Evolutionary conservation across 2,888 invertebrate species (phyloP).

Genomic region (Amiota communis): DNA sequence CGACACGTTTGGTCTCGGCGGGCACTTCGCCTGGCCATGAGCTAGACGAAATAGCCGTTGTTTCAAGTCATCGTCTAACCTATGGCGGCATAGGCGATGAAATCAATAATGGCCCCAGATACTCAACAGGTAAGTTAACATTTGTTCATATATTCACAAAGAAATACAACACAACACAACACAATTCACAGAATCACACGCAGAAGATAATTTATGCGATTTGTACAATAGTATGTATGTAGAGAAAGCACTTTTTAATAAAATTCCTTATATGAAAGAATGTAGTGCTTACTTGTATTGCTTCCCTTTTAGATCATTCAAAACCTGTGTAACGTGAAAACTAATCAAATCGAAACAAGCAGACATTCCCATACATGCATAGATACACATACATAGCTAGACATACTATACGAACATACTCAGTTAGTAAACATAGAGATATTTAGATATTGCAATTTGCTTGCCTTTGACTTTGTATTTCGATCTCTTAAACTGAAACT

Average conservation of each 20-base stretch:
- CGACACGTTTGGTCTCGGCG: constrained; percentile 74
- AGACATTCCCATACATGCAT: not conserved
- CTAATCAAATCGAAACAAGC: not conserved
- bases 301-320: too few species aligned
- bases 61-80: constrained; percentile 73
- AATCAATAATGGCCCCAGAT: constrained; percentile 66
- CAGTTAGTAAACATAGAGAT: not conserved
- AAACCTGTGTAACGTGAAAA: not conserved
- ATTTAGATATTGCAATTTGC: too few species aligned
- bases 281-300: too few species aligned
- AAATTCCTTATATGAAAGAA: too few species aligned
- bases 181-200: too few species aligned
- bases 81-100: constrained; percentile 67
- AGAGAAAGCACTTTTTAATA: too few species aligned
- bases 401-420: too few species aligned
- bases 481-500: too few species aligned
- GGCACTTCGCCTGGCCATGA: constrained; percentile 75
- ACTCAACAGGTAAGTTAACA: constrained; percentile 68
- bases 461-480: too few species aligned
- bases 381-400: not conserved
- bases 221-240: too few species aligned
- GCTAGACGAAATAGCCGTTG: constrained; percentile 80
- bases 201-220: too few species aligned
- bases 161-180: too few species aligned
- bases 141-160: not conserved